A percentile compares a stretch with the other conserved stretches of the same genome.
These are phyloP conservation scores for Tauraco hartlaubi DNA, from an alignment of 2,797 vertebrate species.

Conservation along the genomic window DNA sequence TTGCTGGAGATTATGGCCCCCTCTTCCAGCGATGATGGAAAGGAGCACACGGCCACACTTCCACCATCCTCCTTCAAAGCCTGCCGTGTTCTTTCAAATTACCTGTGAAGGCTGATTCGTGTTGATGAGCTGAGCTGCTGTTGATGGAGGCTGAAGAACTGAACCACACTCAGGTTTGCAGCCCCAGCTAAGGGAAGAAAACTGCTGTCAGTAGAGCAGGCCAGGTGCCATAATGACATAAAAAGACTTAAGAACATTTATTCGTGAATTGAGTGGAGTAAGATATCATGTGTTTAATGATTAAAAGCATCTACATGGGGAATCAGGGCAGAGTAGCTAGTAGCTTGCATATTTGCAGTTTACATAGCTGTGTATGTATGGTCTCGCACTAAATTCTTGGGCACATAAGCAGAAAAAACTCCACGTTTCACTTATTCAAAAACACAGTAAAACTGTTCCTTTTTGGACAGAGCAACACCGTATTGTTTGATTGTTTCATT, in stretches of 20 bases:
- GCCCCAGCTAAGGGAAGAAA: background rate
- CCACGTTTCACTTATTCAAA: background rate
- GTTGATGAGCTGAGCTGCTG: background rate
- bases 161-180: accelerated
- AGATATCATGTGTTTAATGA: background rate
- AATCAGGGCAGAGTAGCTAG: background rate
- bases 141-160: background rate
- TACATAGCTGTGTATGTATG: background rate
- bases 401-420: background rate
- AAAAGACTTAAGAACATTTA: background rate
- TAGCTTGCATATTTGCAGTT: background rate
- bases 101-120: background rate
- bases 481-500: background rate
- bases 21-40: accelerated
- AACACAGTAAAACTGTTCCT: background rate
- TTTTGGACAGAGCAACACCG: background rate
- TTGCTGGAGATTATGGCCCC: background rate
- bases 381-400: background rate
- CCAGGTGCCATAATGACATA: background rate
- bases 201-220: background rate
- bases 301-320: background rate
- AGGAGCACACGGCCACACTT: background rate
- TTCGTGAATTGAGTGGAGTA: background rate
- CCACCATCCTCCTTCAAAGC: background rate
- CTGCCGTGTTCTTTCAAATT: background rate